phyloP scores from a whole-genome alignment of 2,888 invertebrate species.

The Amblyjoppa fuscipennis region DNA sequence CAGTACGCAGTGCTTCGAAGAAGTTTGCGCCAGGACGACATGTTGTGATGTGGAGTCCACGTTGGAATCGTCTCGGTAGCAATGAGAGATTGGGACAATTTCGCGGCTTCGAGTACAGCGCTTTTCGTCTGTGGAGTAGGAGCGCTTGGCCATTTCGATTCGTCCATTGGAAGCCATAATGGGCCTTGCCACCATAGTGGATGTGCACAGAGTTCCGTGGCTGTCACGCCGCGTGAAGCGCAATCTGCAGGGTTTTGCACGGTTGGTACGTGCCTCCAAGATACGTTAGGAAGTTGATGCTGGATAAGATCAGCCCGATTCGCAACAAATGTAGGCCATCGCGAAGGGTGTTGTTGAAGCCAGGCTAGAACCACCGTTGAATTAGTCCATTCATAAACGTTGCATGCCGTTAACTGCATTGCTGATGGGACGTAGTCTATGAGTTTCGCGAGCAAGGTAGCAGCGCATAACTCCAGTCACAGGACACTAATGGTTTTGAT shows the following conservation, averaged over 20 bases:
- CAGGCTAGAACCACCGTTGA: conserved; percentile 72
- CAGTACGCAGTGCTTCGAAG: conserved; percentile 44
- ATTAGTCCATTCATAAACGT: conserved; percentile 62
- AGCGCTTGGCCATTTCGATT: neutral
- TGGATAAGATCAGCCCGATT: conserved; percentile 77
- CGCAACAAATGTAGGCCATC: conserved; percentile 69
- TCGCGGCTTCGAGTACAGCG: neutral
- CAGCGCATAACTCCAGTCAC: conserved; percentile 34
- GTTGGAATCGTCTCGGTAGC: conserved; percentile 63
- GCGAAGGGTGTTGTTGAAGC: conserved; percentile 68
- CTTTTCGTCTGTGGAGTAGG: neutral
- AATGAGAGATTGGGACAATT: conserved; percentile 25
- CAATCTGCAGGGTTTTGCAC: conserved; percentile 77
- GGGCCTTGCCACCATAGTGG: conserved; percentile 70
- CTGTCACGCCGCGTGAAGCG: conserved; percentile 74
- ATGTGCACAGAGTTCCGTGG: conserved; percentile 60
- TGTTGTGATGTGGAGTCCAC: conserved; percentile 33
- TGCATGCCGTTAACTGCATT: neutral
- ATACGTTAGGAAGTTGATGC: conserved; percentile 57
- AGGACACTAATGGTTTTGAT: conserved; percentile 23
- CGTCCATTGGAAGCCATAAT: conserved; percentile 61
- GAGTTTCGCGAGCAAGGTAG: conserved; percentile 29
- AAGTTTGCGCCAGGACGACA: conserved; percentile 18
- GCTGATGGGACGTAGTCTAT: neutral
- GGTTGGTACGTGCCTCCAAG: conserved; percentile 75